Base-by-base conservation (phyloP, 2,797 vertebrate species). In the Fratercula arctica region DNA sequence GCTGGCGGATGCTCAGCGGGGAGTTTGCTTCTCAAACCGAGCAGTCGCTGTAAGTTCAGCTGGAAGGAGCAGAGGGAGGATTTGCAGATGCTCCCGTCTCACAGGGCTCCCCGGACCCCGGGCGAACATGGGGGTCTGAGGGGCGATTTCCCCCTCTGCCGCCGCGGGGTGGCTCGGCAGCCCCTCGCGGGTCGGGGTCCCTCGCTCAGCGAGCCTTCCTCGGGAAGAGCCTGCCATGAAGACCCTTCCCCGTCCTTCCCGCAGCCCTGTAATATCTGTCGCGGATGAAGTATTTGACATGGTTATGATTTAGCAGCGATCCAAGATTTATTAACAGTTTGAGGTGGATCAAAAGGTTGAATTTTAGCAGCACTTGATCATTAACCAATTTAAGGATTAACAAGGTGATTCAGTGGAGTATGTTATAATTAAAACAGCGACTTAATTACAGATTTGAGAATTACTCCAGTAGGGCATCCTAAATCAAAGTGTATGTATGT, bases 1-100 rank as follows among this genome's bases (percentile, higher is more conserved):
- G 31, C 54, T 17, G 26, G n/a, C 0, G 3, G 41, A 26, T n/a
- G 79, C 54, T 39, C 37, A 2, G 9, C 16, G 17, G 16, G 29
- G 19, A 16, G 26, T 39, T 78, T 21, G 59, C 31, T 37, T 16
- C 64, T 39, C 25, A 50, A 11, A 5, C 3, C 1, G 10, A 10
- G 66, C 29, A 8, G 66, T 6, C 0, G 24, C 59, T 16, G 26
- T 13, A 6, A n/a, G 20, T 4, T 21, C 14, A 5, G 63, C 57
- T 12, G 13, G 6, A 6, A 21, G 67, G 51, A 79, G 45, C 46
- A 3, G 17, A 1, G 46, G 21, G 74, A 14, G 23, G 1, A 5
- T n/a, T 23, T 35, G 70, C 56, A 46, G 64, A 24, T 5, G 19
- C 0, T 4, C 21, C 39, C 0, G 0, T 54, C 1, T 2, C 0